phyloP scores from a whole-genome alignment of 1,140 invertebrate genomes.

The Anastrepha obliqua region DNA sequence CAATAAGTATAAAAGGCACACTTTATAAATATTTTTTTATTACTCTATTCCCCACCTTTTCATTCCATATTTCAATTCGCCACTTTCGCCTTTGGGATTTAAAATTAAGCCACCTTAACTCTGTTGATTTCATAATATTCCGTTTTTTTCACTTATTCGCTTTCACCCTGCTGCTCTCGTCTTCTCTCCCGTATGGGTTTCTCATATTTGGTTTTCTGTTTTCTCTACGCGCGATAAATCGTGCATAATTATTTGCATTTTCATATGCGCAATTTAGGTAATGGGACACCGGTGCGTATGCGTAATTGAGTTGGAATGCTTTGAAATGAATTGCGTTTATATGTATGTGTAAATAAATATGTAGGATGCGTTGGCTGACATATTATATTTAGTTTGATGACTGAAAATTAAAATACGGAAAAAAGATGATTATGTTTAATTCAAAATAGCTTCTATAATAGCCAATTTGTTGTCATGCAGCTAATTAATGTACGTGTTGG shows the following conservation, averaged over 20 bases:
- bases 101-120: conserved; percentile 16
- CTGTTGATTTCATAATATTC: background rate
- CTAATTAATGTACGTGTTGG: too few species aligned
- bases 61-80: background rate
- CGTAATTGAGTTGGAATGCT: background rate
- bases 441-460: too few species aligned
- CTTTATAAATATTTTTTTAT: conserved; percentile 18
- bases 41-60: background rate
- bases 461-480: too few species aligned
- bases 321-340: too few species aligned
- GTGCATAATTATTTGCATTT: conserved; percentile 12
- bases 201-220: background rate
- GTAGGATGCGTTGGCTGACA: too few species aligned
- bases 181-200: background rate
- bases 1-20: conserved; percentile 2
- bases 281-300: background rate
- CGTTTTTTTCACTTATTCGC: background rate
- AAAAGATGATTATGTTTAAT: too few species aligned
- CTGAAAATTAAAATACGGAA: too few species aligned
- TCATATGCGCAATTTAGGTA: background rate
- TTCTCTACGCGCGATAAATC: background rate
- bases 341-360: too few species aligned
- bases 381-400: too few species aligned
- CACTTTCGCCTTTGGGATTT: background rate
- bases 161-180: background rate